Evolutionary conservation across 2,797 vertebrate species (phyloP).

Genomic region (Gambusia yucatana): DNA sequence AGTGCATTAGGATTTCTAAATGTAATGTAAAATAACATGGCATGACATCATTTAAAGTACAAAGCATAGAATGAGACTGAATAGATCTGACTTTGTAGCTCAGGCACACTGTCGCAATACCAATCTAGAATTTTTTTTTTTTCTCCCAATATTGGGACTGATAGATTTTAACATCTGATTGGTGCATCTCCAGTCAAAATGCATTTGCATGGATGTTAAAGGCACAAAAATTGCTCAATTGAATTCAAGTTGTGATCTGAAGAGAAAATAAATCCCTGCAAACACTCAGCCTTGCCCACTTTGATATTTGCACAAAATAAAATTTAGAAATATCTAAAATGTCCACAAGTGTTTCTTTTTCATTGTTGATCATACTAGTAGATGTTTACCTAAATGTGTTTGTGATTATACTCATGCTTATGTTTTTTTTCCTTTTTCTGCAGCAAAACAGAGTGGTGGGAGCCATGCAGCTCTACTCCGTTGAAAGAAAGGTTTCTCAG

Average conservation of each 20-base stretch:
- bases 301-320: background rate
- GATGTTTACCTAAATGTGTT: background rate
- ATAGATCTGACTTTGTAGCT: no score
- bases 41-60: no score
- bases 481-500: constrained; percentile 97
- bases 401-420: background rate
- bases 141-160: no score
- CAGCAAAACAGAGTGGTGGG: constrained; percentile 99
- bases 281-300: background rate
- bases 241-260: background rate
- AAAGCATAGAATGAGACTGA: no score
- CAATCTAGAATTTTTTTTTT: no score
- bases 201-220: background rate
- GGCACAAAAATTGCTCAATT: background rate
- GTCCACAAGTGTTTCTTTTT: background rate
- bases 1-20: no score
- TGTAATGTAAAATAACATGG: no score
- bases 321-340: background rate
- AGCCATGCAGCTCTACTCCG: constrained; percentile 99
- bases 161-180: no score
- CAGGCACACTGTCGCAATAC: no score
- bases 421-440: constrained; percentile 10
- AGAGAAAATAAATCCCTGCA: background rate
- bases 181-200: no score
- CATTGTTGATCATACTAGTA: background rate